A percentile compares a stretch with the other conserved stretches of the same genome.
These are phyloP conservation scores for Branchellion lobata DNA, from an alignment of 2,888 invertebrate species.

Conservation along the genomic window DNA sequence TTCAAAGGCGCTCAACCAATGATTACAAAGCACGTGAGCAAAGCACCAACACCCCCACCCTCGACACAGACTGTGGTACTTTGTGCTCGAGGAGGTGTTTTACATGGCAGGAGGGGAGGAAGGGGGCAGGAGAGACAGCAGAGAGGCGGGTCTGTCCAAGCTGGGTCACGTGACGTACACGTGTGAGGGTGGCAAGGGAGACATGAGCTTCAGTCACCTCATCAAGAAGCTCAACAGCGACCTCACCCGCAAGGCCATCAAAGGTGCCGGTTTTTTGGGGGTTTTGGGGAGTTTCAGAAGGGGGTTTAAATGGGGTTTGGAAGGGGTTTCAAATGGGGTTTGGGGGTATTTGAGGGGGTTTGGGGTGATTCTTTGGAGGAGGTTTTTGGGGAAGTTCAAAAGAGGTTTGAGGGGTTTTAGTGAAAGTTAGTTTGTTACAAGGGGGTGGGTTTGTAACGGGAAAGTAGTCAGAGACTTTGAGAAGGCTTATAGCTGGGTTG, in stretches of 20 bases:
- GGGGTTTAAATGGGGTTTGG: no score
- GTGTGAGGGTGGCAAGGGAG: slow-evolving; percentile 43
- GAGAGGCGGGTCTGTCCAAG: slow-evolving; percentile 30
- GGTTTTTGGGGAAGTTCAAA: background rate
- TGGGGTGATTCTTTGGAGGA: background rate
- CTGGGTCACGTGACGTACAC: slow-evolving; percentile 48
- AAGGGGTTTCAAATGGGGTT: no score
- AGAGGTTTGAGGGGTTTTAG: background rate
- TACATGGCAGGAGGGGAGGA: slow-evolving; percentile 11
- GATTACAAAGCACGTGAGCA: no score
- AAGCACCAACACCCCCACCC: no score
- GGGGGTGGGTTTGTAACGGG: no score
- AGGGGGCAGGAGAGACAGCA: background rate
- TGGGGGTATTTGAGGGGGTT: background rate
- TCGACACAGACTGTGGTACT: slow-evolving; percentile 50
- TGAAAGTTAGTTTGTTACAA: background rate
- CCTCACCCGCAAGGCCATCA: slow-evolving; percentile 42
- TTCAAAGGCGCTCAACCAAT: no score
- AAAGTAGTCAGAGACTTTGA: no score
- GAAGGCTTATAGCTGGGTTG: no score
- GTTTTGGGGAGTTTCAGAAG: background rate
- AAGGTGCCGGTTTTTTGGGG: slow-evolving; percentile 43
- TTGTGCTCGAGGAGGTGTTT: slow-evolving; percentile 47
- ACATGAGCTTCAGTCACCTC: slow-evolving; percentile 43
- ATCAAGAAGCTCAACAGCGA: slow-evolving; percentile 48